phyloP scores from a whole-genome alignment of 2,888 invertebrate genomes.

The Alentia gelatinosa region DNA sequence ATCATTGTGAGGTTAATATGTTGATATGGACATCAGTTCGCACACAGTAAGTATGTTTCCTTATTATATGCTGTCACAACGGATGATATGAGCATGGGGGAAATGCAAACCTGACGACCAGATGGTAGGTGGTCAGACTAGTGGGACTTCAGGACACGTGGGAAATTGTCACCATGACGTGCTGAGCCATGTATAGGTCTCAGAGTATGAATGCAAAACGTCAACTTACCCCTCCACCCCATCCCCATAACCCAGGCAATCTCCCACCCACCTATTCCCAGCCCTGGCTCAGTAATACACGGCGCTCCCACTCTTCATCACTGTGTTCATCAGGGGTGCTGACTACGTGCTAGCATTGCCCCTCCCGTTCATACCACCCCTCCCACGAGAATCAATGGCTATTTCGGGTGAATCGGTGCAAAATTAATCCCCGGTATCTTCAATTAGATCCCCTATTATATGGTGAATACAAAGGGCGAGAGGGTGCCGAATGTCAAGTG shows the following conservation, averaged over 20 bases:
- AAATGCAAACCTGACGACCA: no score
- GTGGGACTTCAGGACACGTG: background rate
- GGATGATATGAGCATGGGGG: no score
- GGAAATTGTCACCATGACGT: background rate
- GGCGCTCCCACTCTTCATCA: background rate
- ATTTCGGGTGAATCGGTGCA: background rate
- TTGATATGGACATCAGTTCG: no score
- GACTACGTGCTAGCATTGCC: background rate
- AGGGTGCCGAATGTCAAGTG: background rate
- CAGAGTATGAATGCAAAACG: conserved; percentile 15
- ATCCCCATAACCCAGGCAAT: background rate
- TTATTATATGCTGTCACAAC: no score
- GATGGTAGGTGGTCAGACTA: background rate
- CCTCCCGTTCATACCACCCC: background rate
- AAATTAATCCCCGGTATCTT: conserved; percentile 32
- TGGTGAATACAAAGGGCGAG: background rate
- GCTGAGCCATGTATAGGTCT: background rate
- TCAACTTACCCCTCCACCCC: background rate
- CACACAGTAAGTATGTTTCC: no score
- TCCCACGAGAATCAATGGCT: background rate
- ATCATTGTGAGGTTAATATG: no score
- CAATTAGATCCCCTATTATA: background rate
- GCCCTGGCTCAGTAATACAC: background rate
- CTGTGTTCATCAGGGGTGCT: background rate
- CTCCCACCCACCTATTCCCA: background rate